Evolutionary conservation across 2,888 invertebrate species (phyloP), one percentile per base, ranked within the genome.

Genomic region (Athalia rosae): DNA sequence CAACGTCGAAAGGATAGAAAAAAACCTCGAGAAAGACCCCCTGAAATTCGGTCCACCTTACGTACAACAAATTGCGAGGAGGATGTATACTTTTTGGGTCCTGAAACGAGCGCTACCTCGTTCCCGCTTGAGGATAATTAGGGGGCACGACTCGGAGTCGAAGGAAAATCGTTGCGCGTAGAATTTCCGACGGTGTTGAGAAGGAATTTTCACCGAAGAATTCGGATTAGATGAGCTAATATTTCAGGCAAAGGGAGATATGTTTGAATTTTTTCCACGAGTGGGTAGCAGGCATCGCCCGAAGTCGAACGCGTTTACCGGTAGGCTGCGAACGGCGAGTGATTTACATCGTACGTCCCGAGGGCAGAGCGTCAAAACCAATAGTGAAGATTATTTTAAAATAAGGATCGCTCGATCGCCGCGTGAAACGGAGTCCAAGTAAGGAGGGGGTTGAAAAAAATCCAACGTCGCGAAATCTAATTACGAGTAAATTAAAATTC

Each of bases 81-180:
- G 15, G 58, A 47, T 43, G n/a, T 5, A 45, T 45, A 45, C 58
- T 41, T 43, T 45, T 71, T 9, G 43, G 45, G n/a, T 13, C 41
- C 71, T 45, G 13, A 13, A 6, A 45, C n/a, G 43, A 45, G n/a
- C 79, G 81, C 83, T 79, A 82, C 84, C 83, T 87, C n/a, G n/a
- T n/a, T n/a, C n/a, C n/a, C n/a, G 86, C 84, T 87, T 88, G 86
- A 87, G 85, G 83, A 86, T 87, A 88, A 88, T 87, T 85, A 88
- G 85, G 15, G 58, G 58, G 71, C 71, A 56, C 71, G 41, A 56
- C 71, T 71, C 71, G 28, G 28, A 28, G 28, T 50, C 71, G 45
- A 41, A 9, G 45, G 41, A 9, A 45, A 71, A 13, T 45, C 45
- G 8, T 15, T 48, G 7, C 7, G 53, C 53, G 53, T 61, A 61